A percentile compares a stretch with the other conserved stretches of the same genome.
These are phyloP conservation scores for Desmophyllum pertusum DNA, from an alignment of 92 coral and sea anemone genomes.

Conservation along the genomic window DNA sequence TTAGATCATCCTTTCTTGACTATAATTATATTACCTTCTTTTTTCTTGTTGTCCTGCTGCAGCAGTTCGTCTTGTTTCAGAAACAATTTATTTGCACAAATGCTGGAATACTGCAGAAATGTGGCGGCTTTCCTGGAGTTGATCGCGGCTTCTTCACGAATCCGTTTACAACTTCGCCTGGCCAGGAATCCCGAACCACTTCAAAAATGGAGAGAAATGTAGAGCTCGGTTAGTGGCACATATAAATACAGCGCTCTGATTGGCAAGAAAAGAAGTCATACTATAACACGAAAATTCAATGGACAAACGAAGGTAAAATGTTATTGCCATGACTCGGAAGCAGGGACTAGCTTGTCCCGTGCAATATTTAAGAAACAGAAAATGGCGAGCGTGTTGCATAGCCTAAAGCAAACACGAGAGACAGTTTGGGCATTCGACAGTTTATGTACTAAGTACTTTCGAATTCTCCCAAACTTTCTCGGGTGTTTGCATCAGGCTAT, in stretches of 20 bases:
- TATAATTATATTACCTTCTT: constrained; percentile 44
- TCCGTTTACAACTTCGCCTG: constrained; percentile 72
- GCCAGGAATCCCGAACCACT: constrained; percentile 94
- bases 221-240: not conserved
- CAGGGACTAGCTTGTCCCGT: too few species aligned
- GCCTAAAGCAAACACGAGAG: too few species aligned
- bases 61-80: constrained; percentile 47
- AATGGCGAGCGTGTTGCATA: too few species aligned
- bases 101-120: constrained; percentile 48
- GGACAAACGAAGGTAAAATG: not conserved
- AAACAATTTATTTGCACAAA: constrained; percentile 41
- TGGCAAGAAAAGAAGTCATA: not conserved
- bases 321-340: not conserved
- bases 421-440: too few species aligned
- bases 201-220: not conserved
- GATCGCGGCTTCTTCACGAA: constrained; percentile 57
- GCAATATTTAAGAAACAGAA: not conserved
- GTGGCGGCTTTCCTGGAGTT: constrained; percentile 46
- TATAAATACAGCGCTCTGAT: not conserved
- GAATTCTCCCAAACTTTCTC: too few species aligned
- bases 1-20: too few species aligned
- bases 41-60: constrained; percentile 41
- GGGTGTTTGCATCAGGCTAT: too few species aligned
- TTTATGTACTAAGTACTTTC: too few species aligned
- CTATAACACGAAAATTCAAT: not conserved